phyloP scores from a whole-genome alignment of 2,888 invertebrate genomes.

The Macrosoma leucophasiata region DNA sequence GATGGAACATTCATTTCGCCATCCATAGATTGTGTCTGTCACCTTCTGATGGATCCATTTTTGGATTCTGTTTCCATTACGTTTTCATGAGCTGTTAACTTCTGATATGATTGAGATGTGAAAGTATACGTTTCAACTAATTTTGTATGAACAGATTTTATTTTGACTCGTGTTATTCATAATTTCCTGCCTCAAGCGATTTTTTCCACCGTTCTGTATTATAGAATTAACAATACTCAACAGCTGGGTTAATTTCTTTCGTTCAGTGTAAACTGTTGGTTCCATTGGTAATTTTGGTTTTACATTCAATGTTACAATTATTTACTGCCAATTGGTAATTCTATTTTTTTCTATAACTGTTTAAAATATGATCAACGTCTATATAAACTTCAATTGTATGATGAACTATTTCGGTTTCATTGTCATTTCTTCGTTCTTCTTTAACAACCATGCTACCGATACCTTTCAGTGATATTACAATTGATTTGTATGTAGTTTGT shows the following conservation, averaged over 20 bases:
- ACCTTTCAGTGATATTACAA: constrained; percentile 28
- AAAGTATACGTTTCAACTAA: constrained; percentile 24
- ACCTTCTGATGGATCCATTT: constrained; percentile 17
- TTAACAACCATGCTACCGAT: constrained; percentile 10
- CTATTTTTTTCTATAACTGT: constrained; percentile 6
- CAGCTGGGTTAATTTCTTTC: constrained; percentile 24
- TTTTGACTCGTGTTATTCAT: constrained; percentile 20
- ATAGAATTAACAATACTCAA: constrained; percentile 25
- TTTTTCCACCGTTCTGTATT: constrained; percentile 19
- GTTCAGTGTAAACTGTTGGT: constrained; percentile 22
- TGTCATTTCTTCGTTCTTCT: constrained; percentile 8
- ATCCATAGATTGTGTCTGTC: constrained; percentile 12
- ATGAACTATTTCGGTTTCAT: constrained; percentile 4
- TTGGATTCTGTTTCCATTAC: constrained; percentile 22
- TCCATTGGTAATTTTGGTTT: constrained; percentile 21
- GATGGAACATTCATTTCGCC: constrained; percentile 19
- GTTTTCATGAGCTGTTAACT: constrained; percentile 1
- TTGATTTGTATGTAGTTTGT: constrained; percentile 21
- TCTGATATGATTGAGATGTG: constrained; percentile 2
- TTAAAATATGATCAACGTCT: constrained; percentile 14
- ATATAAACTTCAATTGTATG: constrained; percentile 22
- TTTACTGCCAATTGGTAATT: constrained; percentile 17
- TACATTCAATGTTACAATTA: constrained; percentile 25
- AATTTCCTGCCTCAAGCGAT: constrained; percentile 25
- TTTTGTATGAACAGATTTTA: constrained; percentile 22